Conservation (phyloP, 2,797 vertebrate species). For the Squalus acanthias region DNA sequence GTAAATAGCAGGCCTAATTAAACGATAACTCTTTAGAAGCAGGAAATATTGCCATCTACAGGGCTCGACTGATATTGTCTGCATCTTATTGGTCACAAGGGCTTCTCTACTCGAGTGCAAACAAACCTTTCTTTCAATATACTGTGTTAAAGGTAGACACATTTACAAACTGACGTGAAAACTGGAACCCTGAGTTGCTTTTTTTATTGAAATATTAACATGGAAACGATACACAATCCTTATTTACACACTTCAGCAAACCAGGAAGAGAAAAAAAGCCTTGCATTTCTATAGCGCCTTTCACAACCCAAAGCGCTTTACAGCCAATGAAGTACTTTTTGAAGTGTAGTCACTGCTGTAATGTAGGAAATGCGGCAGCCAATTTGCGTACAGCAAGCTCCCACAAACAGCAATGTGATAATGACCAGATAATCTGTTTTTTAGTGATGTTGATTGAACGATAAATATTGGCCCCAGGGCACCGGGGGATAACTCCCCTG, state of each 20-base stretch:
- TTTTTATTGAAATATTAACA: background rate
- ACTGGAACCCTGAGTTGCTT: background rate
- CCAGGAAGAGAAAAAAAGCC: too few species aligned
- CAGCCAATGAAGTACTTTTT: too few species aligned
- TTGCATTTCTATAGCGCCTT: too few species aligned
- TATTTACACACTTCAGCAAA: background rate
- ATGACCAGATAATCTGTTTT: too few species aligned
- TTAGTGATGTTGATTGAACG: too few species aligned
- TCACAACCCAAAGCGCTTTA: too few species aligned
- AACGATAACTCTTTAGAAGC: background rate
- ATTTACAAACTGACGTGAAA: background rate
- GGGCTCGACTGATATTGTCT: background rate
- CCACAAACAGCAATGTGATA: too few species aligned
- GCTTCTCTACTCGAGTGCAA: background rate
- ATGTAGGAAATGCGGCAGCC: too few species aligned
- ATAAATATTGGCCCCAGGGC: too few species aligned
- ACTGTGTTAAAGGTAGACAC: background rate
- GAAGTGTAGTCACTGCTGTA: too few species aligned
- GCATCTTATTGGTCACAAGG: background rate
- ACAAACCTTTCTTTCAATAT: background rate
- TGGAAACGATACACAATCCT: background rate
- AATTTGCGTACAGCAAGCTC: too few species aligned
- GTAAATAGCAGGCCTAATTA: background rate
- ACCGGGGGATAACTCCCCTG: too few species aligned
- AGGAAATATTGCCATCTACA: conserved; percentile 7